phyloP scores from a whole-genome alignment of 2,888 invertebrate species.

The Caenorhabditis panamensis region DNA sequence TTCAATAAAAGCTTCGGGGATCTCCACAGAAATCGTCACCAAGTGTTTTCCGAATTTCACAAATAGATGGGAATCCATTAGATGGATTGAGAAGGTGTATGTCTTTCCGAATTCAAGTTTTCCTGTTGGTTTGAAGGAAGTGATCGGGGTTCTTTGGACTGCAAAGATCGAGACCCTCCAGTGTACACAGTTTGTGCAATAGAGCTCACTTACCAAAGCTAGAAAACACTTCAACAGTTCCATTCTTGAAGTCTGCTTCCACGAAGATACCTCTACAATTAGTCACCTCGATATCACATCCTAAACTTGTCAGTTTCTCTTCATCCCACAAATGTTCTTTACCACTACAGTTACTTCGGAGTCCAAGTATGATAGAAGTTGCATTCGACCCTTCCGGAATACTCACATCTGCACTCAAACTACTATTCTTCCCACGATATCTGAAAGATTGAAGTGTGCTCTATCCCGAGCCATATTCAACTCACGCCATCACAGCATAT shows the following conservation, averaged over 20 bases:
- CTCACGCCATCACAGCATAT: slow-evolving; percentile 49
- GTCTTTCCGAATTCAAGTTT: slow-evolving; percentile 8
- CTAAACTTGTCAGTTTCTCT: slow-evolving; percentile 7
- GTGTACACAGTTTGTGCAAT: too few relatives aligned
- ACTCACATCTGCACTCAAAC: slow-evolving; percentile 14
- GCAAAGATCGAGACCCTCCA: background rate
- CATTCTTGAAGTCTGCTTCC: slow-evolving; percentile 13
- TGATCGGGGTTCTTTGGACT: slow-evolving; percentile 13
- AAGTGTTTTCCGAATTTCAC: slow-evolving; percentile 25
- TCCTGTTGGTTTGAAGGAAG: slow-evolving; percentile 1
- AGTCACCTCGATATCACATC: slow-evolving; percentile 34
- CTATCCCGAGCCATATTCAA: background rate
- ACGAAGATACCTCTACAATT: slow-evolving; percentile 44
- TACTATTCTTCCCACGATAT: slow-evolving; percentile 1
- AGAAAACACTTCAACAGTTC: slow-evolving; percentile 14
- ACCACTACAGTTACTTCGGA: slow-evolving; percentile 46
- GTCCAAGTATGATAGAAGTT: slow-evolving; percentile 19
- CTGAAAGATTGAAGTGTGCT: slow-evolving; percentile 6
- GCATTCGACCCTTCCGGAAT: slow-evolving; percentile 30
- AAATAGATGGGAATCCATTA: slow-evolving; percentile 22
- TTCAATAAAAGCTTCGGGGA: slow-evolving; percentile 11
- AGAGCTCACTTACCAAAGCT: slow-evolving; percentile 5
- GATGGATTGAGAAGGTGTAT: slow-evolving; percentile 18
- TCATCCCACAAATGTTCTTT: too few relatives aligned
- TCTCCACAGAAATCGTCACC: slow-evolving; percentile 22